These are phyloP conservation scores for Limnothrissa miodon DNA, from an alignment of 2,113 vertebrate genomes.

Conservation along the genomic window DNA sequence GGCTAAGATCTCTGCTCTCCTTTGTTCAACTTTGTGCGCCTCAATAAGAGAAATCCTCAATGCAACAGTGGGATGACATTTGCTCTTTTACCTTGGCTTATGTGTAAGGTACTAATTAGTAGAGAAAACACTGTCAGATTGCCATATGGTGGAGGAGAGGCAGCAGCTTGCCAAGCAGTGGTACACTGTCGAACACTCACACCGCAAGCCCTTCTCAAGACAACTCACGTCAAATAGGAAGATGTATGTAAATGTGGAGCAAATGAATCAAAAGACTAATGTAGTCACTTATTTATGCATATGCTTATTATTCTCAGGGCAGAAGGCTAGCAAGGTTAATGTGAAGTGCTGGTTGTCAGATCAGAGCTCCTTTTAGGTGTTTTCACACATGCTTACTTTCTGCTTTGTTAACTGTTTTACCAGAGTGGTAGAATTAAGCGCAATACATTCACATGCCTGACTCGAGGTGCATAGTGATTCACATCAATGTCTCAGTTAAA, in stretches of 20 bases:
- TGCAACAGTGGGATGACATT: slow-evolving; percentile 61
- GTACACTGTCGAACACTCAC: slow-evolving; percentile 64
- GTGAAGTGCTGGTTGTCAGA: slow-evolving; percentile 13
- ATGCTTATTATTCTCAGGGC: neutral
- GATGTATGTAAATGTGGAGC: slow-evolving; percentile 72
- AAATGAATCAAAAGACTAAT: slow-evolving; percentile 62
- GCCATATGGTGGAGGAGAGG: slow-evolving; percentile 73
- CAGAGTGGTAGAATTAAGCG: too few species aligned
- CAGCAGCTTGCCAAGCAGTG: slow-evolving; percentile 72
- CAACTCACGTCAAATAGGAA: slow-evolving; percentile 63
- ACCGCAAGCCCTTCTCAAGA: slow-evolving; percentile 59
- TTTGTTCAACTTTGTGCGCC: neutral
- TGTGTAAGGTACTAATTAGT: slow-evolving; percentile 80
- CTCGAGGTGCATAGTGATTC: too few species aligned
- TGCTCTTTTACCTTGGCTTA: slow-evolving; percentile 72
- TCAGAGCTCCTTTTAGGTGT: slow-evolving; percentile 10
- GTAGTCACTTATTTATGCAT: slow-evolving; percentile 40
- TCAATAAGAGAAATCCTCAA: slow-evolving; percentile 40
- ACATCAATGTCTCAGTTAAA: too few species aligned
- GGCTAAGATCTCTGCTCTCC: neutral
- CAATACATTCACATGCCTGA: too few species aligned
- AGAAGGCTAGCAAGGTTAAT: slow-evolving; percentile 44
- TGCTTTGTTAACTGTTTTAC: slow-evolving; percentile 20
- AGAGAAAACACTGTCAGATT: slow-evolving; percentile 75
- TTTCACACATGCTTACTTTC: slow-evolving; percentile 23